These are phyloP conservation scores for Drosophila tsacasi DNA, from an alignment of 1,140 invertebrate genomes.

Conservation along the genomic window DNA sequence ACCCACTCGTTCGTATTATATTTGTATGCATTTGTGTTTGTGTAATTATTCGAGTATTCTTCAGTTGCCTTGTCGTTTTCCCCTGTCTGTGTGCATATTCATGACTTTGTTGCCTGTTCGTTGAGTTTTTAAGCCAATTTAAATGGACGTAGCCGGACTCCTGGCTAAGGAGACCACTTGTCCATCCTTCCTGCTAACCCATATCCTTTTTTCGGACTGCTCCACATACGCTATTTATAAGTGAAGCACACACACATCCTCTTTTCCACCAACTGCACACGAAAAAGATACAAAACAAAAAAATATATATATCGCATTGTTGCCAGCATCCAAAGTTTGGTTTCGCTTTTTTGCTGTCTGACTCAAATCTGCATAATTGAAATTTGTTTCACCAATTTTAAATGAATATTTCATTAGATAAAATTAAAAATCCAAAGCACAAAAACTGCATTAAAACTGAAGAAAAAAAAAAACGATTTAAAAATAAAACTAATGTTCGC, in stretches of 20 bases:
- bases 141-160: constrained; percentile 46
- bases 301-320: constrained; percentile 21
- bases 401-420: constrained; percentile 74
- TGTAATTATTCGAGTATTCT: constrained; percentile 64
- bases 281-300: not conserved
- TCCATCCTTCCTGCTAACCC: constrained; percentile 15
- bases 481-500: constrained; percentile 22
- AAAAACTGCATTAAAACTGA: constrained; percentile 41
- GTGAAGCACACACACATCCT: constrained; percentile 49
- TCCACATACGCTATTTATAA: constrained; percentile 63
- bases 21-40: constrained; percentile 39
- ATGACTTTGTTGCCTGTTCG: constrained; percentile 71
- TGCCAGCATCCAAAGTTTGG: constrained; percentile 18
- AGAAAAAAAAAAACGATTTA: constrained; percentile 1
- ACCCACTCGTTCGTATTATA: constrained; percentile 3
- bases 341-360: constrained; percentile 11
- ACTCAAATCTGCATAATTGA: constrained; percentile 72
- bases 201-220: constrained; percentile 45
- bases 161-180: constrained; percentile 14
- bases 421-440: constrained; percentile 62
- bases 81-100: constrained; percentile 64
- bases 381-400: constrained; percentile 67
- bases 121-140: constrained; percentile 82
- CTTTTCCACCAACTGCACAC: constrained; percentile 33
- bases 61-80: constrained; percentile 22